A percentile compares a stretch with the other conserved stretches of the same genome.
Conservation (phyloP, 1,140 invertebrate genomes). For the Neocloeon triangulifer region DNA sequence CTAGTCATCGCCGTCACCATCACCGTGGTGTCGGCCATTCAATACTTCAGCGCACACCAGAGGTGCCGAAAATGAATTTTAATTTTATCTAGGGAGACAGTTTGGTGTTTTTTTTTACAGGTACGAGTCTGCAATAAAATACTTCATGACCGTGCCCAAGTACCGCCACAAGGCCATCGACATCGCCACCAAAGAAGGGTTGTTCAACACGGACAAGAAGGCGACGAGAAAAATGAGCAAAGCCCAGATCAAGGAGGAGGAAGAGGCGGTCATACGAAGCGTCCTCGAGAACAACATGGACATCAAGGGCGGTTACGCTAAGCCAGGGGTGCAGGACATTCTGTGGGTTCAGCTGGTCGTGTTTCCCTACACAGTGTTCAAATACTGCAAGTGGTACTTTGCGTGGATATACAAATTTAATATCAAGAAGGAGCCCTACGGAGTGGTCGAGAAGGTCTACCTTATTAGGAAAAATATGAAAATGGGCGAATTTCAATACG, state of each 20-base stretch:
- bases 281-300: slow-evolving; percentile 80
- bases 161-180: slow-evolving; percentile 63
- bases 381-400: slow-evolving; percentile 47
- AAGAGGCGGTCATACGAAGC: slow-evolving; percentile 53
- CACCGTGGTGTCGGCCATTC: slow-evolving; percentile 60
- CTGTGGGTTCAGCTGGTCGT: slow-evolving; percentile 63
- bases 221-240: slow-evolving; percentile 24
- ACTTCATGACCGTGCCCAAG: slow-evolving; percentile 68
- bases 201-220: slow-evolving; percentile 27
- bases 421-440: slow-evolving; percentile 51
- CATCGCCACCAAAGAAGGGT: slow-evolving; percentile 49
- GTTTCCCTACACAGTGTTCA: slow-evolving; percentile 42
- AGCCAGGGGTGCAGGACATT: slow-evolving; percentile 48
- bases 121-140: slow-evolving; percentile 63
- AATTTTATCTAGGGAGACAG: neutral
- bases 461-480: slow-evolving; percentile 56
- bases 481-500: slow-evolving; percentile 40
- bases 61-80: slow-evolving; percentile 18
- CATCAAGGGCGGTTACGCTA: slow-evolving; percentile 68
- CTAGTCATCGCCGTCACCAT: slow-evolving; percentile 66
- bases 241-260: slow-evolving; percentile 51
- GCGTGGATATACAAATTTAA: slow-evolving; percentile 61
- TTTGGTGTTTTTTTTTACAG: slow-evolving; percentile 11
- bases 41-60: slow-evolving; percentile 53
- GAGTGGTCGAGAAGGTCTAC: slow-evolving; percentile 59